Percentiles rank a stretch among this genome's conserved stretches.
Conservation (phyloP, 2,113 vertebrate genomes). For the Chaenocephalus aceratus region DNA sequence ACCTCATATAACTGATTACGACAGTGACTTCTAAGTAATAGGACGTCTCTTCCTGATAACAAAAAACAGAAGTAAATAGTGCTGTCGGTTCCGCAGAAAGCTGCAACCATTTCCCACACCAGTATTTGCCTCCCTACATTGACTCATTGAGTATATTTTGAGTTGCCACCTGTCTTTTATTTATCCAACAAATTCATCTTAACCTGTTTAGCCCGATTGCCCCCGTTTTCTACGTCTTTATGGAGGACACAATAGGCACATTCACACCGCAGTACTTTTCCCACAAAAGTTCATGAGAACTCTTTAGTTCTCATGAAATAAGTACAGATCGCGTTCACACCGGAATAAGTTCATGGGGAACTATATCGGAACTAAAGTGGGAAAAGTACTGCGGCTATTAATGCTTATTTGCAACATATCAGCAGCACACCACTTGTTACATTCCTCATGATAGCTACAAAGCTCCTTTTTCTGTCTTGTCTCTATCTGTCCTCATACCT, state of each 20-base stretch:
- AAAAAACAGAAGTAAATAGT: neutral
- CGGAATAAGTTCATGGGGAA: too few relatives aligned
- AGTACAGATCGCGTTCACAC: too few relatives aligned
- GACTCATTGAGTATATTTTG: too few relatives aligned
- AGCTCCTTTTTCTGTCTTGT: conserved; percentile 31
- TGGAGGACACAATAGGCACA: neutral
- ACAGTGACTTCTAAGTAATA: conserved; percentile 18
- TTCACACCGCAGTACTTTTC: too few relatives aligned
- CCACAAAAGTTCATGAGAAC: too few relatives aligned
- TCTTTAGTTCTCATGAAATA: too few relatives aligned
- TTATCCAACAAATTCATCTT: neutral
- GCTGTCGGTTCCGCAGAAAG: neutral
- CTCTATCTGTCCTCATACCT: conserved; percentile 11
- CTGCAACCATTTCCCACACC: neutral
- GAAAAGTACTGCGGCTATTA: neutral
- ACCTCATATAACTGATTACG: conserved; percentile 38
- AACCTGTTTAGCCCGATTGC: neutral
- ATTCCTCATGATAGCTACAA: neutral
- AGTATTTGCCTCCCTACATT: neutral
- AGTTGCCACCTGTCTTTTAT: neutral
- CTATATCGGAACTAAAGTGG: too few relatives aligned
- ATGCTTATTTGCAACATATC: conserved; percentile 13
- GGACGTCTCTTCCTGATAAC: conserved; percentile 7
- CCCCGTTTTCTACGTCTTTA: neutral
- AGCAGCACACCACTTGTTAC: neutral